phyloP scores from a whole-genome alignment of 2,113 vertebrate species.

The Coptodon bakossiorum region DNA sequence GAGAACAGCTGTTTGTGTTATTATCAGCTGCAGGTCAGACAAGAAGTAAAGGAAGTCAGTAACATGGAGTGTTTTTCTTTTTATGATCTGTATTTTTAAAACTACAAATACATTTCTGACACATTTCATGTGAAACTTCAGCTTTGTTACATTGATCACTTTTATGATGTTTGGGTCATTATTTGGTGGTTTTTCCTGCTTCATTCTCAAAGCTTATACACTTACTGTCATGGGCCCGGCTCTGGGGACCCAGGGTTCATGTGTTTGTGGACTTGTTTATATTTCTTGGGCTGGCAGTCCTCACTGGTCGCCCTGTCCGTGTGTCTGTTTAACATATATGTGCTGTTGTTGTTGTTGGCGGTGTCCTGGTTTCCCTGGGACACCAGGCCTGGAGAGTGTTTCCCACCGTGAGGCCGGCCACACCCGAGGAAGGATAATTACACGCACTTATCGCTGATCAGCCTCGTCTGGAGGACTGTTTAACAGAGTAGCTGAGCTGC shows the following conservation, averaged over 20 bases:
- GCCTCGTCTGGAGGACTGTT: not conserved
- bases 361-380: not conserved
- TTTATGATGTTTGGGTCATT: not conserved
- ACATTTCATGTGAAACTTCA: not conserved
- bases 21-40: accelerated
- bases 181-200: not conserved
- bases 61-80: not conserved
- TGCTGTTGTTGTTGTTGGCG: not conserved
- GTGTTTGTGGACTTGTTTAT: not conserved
- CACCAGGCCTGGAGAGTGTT: not conserved
- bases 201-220: accelerated
- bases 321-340: not conserved
- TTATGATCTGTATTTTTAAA: not conserved
- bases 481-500: not conserved
- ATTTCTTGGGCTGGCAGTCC: not conserved
- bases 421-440: not conserved
- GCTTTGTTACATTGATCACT: not conserved
- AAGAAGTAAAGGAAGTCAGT: not conserved
- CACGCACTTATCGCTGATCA: not conserved
- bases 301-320: not conserved
- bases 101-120: not conserved
- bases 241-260: not conserved
- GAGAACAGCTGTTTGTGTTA: not conserved
- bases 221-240: not conserved
- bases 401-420: not conserved